These are phyloP conservation scores for Calycopis cecrops DNA, from an alignment of 1,140 invertebrate species.

Conservation along the genomic window DNA sequence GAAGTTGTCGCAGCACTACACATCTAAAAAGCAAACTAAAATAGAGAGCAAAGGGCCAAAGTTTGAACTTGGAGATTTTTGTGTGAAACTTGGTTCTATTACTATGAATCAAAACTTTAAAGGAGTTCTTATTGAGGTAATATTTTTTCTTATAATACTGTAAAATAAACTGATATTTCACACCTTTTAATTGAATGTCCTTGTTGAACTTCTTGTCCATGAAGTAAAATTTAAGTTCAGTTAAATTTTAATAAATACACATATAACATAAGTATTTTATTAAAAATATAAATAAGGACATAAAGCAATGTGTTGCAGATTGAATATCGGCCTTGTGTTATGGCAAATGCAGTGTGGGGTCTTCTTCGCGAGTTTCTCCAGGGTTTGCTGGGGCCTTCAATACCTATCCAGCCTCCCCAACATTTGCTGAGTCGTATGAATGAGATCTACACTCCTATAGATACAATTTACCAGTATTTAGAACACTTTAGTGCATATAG, in stretches of 20 bases:
- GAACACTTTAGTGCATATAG: conserved; percentile 94
- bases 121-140: conserved; percentile 94
- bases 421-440: conserved; percentile 86
- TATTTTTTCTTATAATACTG: conserved; percentile 9
- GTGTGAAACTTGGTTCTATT: conserved; percentile 94
- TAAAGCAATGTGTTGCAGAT: conserved; percentile 78
- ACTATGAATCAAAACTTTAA: conserved; percentile 95
- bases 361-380: conserved; percentile 94
- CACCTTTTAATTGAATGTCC: no score
- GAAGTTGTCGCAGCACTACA: conserved; percentile 91
- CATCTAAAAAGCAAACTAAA: conserved; percentile 90
- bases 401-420: conserved; percentile 76
- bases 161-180: no score
- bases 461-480: conserved; percentile 96
- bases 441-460: conserved; percentile 91
- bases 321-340: conserved; percentile 93
- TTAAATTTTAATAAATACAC: conserved; percentile 8
- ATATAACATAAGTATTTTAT: conserved; percentile 12
- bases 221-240: no score
- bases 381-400: conserved; percentile 89
- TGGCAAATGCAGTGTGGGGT: conserved; percentile 92
- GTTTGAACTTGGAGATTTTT: conserved; percentile 95
- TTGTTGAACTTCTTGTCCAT: no score
- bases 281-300: no score
- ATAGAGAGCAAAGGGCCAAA: conserved; percentile 94